These are phyloP conservation scores for Tubulanus polymorphus DNA, from an alignment of 2,888 invertebrate species.

Conservation along the genomic window DNA sequence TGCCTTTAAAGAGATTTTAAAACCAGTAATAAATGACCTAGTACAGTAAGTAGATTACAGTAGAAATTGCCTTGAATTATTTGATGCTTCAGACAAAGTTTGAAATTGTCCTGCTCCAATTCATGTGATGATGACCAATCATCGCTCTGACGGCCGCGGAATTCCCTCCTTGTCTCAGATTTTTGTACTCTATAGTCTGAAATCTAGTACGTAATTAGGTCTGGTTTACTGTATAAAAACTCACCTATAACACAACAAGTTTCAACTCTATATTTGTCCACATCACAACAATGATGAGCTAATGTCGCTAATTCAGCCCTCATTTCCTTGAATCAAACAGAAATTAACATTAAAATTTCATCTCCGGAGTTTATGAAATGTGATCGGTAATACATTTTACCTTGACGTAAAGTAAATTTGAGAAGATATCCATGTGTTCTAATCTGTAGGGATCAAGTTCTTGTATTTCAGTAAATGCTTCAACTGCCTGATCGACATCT, in stretches of 20 bases:
- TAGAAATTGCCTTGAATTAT: no score
- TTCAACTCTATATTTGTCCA: constrained; percentile 95
- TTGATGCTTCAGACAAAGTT: no score
- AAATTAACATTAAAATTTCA: neutral
- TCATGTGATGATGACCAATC: no score
- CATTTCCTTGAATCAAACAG: constrained; percentile 66
- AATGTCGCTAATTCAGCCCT: constrained; percentile 86
- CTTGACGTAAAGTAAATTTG: constrained; percentile 90
- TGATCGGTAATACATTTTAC: no score
- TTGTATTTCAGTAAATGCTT: constrained; percentile 77
- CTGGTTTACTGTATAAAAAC: constrained; percentile 19
- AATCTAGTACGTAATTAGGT: no score
- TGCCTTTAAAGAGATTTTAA: constrained; percentile 63
- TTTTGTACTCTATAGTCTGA: no score
- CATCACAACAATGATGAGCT: constrained; percentile 87
- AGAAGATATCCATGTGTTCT: constrained; percentile 94
- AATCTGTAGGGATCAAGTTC: constrained; percentile 86
- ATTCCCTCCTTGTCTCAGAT: no score
- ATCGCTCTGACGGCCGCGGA: no score
- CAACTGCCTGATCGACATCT: constrained; percentile 87
- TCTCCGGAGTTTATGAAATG: no score
- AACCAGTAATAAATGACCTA: no score
- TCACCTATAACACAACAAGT: constrained; percentile 95
- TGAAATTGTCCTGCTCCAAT: no score
- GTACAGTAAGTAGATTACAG: no score